Evolutionary conservation across 2,888 invertebrate genomes (phyloP).

Genomic region (Lysandra bellargus): DNA sequence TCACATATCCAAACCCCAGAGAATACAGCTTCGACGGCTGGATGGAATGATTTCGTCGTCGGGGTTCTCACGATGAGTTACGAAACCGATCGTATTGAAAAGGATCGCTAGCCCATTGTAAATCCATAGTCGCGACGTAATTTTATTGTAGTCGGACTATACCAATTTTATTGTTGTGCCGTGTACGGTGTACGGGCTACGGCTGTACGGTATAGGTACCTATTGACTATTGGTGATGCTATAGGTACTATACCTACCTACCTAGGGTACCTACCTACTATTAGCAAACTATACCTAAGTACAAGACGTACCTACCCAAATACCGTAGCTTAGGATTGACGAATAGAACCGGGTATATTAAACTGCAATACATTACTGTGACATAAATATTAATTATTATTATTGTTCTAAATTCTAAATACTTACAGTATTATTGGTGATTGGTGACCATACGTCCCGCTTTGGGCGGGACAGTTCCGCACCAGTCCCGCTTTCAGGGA

Average conservation of each 20-base stretch:
- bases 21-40: conserved; percentile 80
- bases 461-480: no score
- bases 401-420: no score
- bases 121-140: conserved; percentile 48
- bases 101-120: conserved; percentile 50
- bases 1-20: conserved; percentile 78
- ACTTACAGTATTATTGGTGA: no score
- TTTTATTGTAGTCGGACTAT: conserved; percentile 62
- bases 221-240: neutral
- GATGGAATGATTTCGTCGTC: conserved; percentile 81
- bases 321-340: neutral
- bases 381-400: no score
- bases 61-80: conserved; percentile 70
- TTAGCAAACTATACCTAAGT: neutral
- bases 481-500: no score
- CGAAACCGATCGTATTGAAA: conserved; percentile 57
- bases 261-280: neutral
- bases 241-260: neutral
- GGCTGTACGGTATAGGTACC: neutral
- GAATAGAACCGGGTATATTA: no score
- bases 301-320: neutral
- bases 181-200: neutral
- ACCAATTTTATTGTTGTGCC: conserved; percentile 54
- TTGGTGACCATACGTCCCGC: no score
- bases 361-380: no score